Evolutionary conservation across 1,140 invertebrate species (phyloP).

Genomic region (Marisa cornuarietis): DNA sequence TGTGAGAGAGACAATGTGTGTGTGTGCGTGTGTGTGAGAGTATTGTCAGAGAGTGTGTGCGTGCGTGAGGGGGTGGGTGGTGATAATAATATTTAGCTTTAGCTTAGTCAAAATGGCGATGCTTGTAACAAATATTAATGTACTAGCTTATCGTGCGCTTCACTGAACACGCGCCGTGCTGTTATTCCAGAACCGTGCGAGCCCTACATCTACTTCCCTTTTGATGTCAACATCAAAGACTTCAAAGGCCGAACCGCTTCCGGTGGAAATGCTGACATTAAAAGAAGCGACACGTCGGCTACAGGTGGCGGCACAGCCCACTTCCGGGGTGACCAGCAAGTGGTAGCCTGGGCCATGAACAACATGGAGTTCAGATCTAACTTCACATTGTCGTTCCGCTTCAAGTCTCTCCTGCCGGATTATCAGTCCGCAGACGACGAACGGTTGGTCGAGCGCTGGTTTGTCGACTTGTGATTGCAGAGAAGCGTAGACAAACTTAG

Average conservation of each 20-base stretch:
- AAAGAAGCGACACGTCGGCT: not conserved
- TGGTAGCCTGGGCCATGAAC: constrained; percentile 34
- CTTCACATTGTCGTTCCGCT: constrained; percentile 36
- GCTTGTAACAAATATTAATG: too few relatives aligned
- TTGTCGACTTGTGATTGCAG: not conserved
- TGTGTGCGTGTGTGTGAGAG: too few relatives aligned
- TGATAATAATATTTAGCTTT: too few relatives aligned
- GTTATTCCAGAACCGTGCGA: constrained; percentile 13
- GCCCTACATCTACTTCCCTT: constrained; percentile 35
- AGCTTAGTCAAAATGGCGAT: too few relatives aligned
- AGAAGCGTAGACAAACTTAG: too few relatives aligned
- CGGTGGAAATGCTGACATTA: constrained; percentile 21
- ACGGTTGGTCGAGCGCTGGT: not conserved
- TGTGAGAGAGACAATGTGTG: too few relatives aligned
- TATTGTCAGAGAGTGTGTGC: too few relatives aligned
- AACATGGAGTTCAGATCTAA: constrained; percentile 36
- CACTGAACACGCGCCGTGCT: too few relatives aligned
- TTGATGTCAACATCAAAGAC: constrained; percentile 31
- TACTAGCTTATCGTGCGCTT: too few relatives aligned
- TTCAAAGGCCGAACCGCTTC: constrained; percentile 19
- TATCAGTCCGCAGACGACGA: not conserved
- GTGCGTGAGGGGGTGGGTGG: too few relatives aligned
- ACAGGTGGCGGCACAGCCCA: constrained; percentile 24
- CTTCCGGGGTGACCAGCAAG: constrained; percentile 24
- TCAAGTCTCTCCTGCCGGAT: constrained; percentile 12